A percentile compares a stretch with the other conserved stretches of the same genome.
phyloP scores from a whole-genome alignment of 2,113 vertebrate genomes.

The Corydoras sp. region DNA sequence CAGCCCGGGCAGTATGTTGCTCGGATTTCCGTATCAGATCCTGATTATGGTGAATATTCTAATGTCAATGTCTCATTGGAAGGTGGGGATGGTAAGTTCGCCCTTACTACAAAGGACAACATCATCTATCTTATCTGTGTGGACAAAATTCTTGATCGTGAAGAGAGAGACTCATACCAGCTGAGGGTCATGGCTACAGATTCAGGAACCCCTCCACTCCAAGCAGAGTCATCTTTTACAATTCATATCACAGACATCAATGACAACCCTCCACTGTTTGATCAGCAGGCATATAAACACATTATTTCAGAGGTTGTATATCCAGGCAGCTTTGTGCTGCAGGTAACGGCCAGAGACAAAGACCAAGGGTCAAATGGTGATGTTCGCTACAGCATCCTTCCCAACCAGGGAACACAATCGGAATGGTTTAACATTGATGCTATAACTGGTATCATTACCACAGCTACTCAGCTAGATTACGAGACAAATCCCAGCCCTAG shows the following conservation, averaged over 20 bases:
- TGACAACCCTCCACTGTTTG: conserved; percentile 91
- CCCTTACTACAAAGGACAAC: conserved; percentile 94
- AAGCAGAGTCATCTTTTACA: conserved; percentile 89
- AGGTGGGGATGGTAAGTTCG: conserved; percentile 94
- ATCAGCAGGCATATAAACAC: conserved; percentile 84
- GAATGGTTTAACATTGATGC: conserved; percentile 90
- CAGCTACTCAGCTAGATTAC: conserved; percentile 81
- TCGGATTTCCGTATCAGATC: conserved; percentile 94
- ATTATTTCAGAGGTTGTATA: conserved; percentile 89
- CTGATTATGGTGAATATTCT: conserved; percentile 93
- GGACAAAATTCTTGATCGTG: conserved; percentile 87
- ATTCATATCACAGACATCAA: conserved; percentile 90
- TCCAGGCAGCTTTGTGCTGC: conserved; percentile 90
- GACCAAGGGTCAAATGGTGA: conserved; percentile 93
- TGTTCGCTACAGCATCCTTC: conserved; percentile 80
- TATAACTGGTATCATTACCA: conserved; percentile 87
- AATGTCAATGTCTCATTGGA: conserved; percentile 95
- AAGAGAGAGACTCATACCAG: conserved; percentile 88
- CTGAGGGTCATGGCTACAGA: conserved; percentile 91
- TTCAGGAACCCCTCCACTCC: conserved; percentile 83
- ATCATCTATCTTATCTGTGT: conserved; percentile 98
- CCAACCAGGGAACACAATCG: conserved; percentile 66
- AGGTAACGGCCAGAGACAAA: conserved; percentile 91
- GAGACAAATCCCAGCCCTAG: conserved; percentile 81
- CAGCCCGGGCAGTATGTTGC: conserved; percentile 93